Evolutionary conservation across 2,888 invertebrate species (phyloP).

Genomic region (Orchestes rusci): DNA sequence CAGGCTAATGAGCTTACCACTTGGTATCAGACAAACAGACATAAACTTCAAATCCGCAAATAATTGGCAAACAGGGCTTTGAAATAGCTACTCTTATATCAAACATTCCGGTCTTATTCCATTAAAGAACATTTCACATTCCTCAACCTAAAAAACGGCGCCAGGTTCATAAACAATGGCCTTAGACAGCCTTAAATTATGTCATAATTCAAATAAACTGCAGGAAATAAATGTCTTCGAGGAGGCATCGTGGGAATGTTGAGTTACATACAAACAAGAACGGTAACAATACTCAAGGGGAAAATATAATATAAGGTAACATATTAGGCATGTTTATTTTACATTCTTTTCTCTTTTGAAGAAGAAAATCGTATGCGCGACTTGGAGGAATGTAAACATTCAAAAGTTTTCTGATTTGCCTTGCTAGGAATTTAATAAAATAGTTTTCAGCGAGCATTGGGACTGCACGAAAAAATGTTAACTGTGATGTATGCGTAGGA

Average conservation of each 20-base stretch:
- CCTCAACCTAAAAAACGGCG: constrained; percentile 11
- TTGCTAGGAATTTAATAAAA: constrained; percentile 23
- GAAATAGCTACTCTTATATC: too few species aligned
- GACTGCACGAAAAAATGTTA: too few species aligned
- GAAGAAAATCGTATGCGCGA: constrained; percentile 21
- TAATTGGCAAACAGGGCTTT: too few species aligned
- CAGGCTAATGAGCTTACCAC: too few species aligned
- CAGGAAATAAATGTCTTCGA: constrained; percentile 22
- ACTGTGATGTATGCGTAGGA: too few species aligned
- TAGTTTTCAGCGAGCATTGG: constrained; percentile 16
- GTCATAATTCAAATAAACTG: constrained; percentile 22
- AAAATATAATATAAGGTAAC: constrained; percentile 23
- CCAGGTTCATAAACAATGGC: constrained; percentile 5
- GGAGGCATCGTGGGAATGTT: constrained; percentile 23
- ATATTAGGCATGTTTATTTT: constrained; percentile 25
- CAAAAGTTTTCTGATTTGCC: constrained; percentile 21
- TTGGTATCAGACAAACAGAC: too few species aligned
- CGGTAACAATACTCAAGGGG: constrained; percentile 23
- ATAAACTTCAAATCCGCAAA: too few species aligned
- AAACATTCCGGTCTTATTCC: too few species aligned
- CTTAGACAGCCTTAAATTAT: constrained; percentile 17
- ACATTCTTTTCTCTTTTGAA: constrained; percentile 21
- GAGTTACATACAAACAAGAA: constrained; percentile 23
- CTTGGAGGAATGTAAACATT: constrained; percentile 17
- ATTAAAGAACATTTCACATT: too few species aligned